A percentile compares a stretch with the other conserved stretches of the same genome.
phyloP scores from a whole-genome alignment of 2,888 invertebrate species.

The Noctua janthina region DNA sequence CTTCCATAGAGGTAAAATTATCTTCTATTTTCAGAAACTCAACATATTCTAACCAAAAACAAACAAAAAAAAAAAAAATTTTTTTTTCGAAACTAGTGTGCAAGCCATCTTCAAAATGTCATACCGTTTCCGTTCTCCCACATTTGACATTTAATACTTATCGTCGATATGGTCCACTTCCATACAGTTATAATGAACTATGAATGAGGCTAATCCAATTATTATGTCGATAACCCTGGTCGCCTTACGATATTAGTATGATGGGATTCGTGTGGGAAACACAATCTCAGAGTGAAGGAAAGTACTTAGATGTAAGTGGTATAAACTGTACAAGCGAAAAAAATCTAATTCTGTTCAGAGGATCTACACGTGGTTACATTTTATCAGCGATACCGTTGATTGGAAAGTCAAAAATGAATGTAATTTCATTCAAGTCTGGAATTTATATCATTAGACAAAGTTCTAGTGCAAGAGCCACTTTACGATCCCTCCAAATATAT shows the following conservation, averaged over 20 bases:
- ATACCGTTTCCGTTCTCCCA: slow-evolving; percentile 19
- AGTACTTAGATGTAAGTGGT: neutral
- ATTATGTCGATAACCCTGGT: slow-evolving; percentile 49
- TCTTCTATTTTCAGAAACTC: neutral
- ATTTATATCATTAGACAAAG: neutral
- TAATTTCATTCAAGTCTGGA: neutral
- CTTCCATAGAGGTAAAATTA: neutral
- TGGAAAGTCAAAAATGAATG: neutral
- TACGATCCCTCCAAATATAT: neutral
- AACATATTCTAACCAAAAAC: neutral
- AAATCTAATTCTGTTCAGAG: neutral
- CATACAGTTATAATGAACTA: slow-evolving; percentile 58
- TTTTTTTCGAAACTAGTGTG: neutral
- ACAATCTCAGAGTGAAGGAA: no score
- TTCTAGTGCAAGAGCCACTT: neutral
- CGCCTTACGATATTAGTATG: slow-evolving; percentile 23
- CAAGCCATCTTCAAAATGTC: slow-evolving; percentile 34
- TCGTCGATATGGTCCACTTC: slow-evolving; percentile 40
- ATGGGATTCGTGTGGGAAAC: slow-evolving; percentile 45
- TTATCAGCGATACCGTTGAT: neutral
- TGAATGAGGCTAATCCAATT: slow-evolving; percentile 61
- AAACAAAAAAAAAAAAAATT: neutral
- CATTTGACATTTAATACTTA: slow-evolving; percentile 60
- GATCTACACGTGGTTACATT: neutral
- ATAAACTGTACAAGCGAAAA: neutral